Percentiles rank a stretch among this genome's conserved stretches.
Conservation (phyloP, 2,888 invertebrate species). For the Cordilura impudica region DNA sequence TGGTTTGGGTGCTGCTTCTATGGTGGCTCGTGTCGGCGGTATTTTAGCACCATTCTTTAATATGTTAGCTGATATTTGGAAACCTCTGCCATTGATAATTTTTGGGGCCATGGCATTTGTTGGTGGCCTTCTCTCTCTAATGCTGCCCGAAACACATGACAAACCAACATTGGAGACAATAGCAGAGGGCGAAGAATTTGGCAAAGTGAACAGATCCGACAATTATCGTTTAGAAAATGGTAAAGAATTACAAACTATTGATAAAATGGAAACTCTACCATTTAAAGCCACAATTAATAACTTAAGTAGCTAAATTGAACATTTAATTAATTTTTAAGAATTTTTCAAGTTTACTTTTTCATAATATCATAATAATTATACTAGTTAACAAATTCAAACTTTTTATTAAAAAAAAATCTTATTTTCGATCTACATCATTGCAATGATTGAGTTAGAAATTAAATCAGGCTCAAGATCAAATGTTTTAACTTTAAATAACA, state of each 20-base stretch:
- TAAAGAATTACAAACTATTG: slow-evolving; percentile 59
- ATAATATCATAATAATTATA: background rate
- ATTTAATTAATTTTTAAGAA: background rate
- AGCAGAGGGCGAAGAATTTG: slow-evolving; percentile 86
- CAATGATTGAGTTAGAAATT: too few species aligned
- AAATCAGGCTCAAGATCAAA: too few species aligned
- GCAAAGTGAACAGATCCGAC: slow-evolving; percentile 71
- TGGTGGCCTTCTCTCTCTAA: slow-evolving; percentile 84
- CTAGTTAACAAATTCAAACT: too few species aligned
- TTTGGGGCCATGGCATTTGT: slow-evolving; percentile 86
- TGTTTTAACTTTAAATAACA: too few species aligned
- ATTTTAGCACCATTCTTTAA: slow-evolving; percentile 86
- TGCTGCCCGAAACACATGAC: slow-evolving; percentile 88
- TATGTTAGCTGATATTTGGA: slow-evolving; percentile 80
- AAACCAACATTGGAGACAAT: slow-evolving; percentile 88
- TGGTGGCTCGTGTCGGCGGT: slow-evolving; percentile 89
- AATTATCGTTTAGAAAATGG: slow-evolving; percentile 66
- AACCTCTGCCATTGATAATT: slow-evolving; percentile 84
- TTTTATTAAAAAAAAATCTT: background rate
- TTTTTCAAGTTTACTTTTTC: background rate
- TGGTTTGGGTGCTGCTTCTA: slow-evolving; percentile 91
- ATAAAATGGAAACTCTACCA: slow-evolving; percentile 66
- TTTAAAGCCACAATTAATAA: slow-evolving; percentile 60
- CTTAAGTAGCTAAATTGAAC: background rate
- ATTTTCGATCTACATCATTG: too few species aligned